Evolutionary conservation across 2,888 invertebrate genomes (phyloP).

Genomic region (Oligia fasciuncula): DNA sequence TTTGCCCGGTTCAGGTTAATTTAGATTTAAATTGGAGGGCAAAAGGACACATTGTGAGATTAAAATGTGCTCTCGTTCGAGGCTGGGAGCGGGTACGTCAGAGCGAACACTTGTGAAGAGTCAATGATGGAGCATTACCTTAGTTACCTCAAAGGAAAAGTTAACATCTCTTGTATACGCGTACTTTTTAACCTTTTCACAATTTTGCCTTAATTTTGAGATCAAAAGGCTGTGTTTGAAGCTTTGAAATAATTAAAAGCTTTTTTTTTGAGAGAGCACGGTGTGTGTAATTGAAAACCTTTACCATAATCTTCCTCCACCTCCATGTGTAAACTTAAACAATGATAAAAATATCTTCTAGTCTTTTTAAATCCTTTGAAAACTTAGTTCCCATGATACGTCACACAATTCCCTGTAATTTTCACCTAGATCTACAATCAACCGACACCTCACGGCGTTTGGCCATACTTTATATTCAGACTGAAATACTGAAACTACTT

Average conservation of each 20-base stretch:
- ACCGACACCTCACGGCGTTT: conserved; percentile 4
- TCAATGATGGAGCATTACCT: conserved; percentile 43
- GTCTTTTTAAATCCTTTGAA: not conserved
- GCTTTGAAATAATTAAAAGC: not conserved
- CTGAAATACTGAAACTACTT: conserved; percentile 41
- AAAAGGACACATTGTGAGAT: conserved; percentile 33
- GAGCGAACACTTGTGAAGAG: conserved; percentile 35
- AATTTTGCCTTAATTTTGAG: conserved; percentile 5
- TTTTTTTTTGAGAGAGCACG: not conserved
- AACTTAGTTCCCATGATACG: not conserved
- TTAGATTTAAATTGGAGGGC: conserved; percentile 59
- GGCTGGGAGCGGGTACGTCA: conserved; percentile 12
- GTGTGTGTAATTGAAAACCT: not conserved
- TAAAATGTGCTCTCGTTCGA: conserved; percentile 35
- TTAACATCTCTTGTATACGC: not conserved
- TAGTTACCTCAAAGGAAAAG: conserved; percentile 27
- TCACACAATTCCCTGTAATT: conserved; percentile 7
- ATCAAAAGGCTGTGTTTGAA: conserved; percentile 22
- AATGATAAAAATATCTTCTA: not conserved
- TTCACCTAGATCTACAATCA: conserved; percentile 4
- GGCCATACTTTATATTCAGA: conserved; percentile 43
- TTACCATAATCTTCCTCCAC: not conserved
- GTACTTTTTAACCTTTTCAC: conserved; percentile 19
- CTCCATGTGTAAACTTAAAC: not conserved
- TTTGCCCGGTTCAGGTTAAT: conserved; percentile 42